These are phyloP conservation scores for Vanessa cardui DNA, from an alignment of 2,888 invertebrate genomes.

Conservation along the genomic window DNA sequence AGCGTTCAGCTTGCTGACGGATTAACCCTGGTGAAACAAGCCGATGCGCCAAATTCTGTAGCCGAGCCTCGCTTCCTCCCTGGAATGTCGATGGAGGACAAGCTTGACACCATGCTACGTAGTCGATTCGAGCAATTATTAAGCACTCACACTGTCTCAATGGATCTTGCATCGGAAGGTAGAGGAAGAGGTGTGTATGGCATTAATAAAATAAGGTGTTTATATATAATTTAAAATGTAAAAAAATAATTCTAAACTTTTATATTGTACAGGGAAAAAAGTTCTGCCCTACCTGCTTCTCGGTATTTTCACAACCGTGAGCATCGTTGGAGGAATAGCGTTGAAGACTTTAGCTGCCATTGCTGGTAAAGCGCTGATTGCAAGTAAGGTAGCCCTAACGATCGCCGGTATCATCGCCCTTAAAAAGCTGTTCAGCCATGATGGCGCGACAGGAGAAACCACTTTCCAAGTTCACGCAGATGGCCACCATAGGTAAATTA, in stretches of 20 bases:
- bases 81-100: constrained; percentile 81
- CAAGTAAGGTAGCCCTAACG: constrained; percentile 88
- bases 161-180: constrained; percentile 83
- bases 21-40: constrained; percentile 83
- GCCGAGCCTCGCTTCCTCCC: constrained; percentile 83
- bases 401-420: constrained; percentile 88
- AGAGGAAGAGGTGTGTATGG: constrained; percentile 74
- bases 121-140: constrained; percentile 83
- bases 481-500: constrained; percentile 83
- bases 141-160: constrained; percentile 84
- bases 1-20: constrained; percentile 84
- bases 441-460: constrained; percentile 83
- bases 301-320: constrained; percentile 85
- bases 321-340: constrained; percentile 86
- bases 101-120: constrained; percentile 77
- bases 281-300: constrained; percentile 83
- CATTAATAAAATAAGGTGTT: constrained; percentile 27
- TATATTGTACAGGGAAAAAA: constrained; percentile 73
- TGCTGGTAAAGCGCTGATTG: constrained; percentile 87
- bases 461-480: constrained; percentile 87
- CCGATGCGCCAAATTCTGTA: constrained; percentile 76
- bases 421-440: constrained; percentile 88
- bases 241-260: neutral
- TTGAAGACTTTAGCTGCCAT: constrained; percentile 87
- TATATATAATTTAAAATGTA: neutral